A percentile compares a stretch with the other conserved stretches of the same genome.
Conservation (phyloP, 2,113 vertebrate genomes). For the Eupsittula cactorum region DNA sequence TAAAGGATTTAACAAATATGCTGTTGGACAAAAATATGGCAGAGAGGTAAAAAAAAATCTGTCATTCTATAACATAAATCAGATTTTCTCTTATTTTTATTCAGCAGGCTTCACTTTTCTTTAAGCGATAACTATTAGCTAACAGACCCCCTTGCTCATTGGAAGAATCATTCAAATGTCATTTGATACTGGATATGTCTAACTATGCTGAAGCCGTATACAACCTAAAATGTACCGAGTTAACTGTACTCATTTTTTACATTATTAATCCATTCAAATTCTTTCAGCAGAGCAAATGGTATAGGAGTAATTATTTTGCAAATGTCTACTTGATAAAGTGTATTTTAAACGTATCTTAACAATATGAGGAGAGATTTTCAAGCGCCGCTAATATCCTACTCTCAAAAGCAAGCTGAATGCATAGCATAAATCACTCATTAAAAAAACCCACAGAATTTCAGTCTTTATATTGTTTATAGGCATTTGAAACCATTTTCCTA, state of each 20-base stretch:
- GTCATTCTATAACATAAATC: background rate
- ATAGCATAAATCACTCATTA: background rate
- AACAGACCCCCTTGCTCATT: background rate
- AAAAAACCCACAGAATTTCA: background rate
- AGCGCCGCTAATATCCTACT: background rate
- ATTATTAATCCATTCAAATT: background rate
- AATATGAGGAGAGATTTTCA: background rate
- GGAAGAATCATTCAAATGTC: background rate
- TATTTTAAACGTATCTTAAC: background rate
- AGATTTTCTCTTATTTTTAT: background rate
- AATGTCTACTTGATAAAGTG: background rate
- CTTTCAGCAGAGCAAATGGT: background rate
- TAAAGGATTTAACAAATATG: accelerated
- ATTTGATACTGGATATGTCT: background rate
- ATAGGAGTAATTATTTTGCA: background rate
- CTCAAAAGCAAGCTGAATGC: background rate
- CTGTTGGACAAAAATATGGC: background rate
- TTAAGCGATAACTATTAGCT: background rate
- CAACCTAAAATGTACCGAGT: background rate
- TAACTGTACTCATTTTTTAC: background rate
- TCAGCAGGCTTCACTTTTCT: background rate
- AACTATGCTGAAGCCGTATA: background rate
- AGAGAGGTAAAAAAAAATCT: background rate
- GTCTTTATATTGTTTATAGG: background rate
- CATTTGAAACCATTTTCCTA: background rate